These are phyloP conservation scores for Teinopalpus imperialis DNA, from an alignment of 2,888 invertebrate species.

Conservation along the genomic window DNA sequence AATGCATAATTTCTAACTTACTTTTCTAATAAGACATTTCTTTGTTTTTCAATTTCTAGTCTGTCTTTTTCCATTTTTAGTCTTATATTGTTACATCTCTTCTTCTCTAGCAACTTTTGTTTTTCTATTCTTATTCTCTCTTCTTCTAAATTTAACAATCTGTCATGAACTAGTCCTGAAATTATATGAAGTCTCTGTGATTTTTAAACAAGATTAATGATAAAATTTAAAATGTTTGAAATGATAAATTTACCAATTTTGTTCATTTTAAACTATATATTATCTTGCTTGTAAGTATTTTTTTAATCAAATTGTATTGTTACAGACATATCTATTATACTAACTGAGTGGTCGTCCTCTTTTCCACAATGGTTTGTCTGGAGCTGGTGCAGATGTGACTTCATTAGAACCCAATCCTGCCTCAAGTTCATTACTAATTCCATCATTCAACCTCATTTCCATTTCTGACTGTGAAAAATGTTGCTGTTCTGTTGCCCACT, in stretches of 20 bases:
- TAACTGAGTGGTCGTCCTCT: constrained; percentile 52
- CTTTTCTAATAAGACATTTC: constrained; percentile 57
- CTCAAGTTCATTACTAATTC: constrained; percentile 39
- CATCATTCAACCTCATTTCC: constrained; percentile 46
- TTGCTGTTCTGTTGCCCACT: constrained; percentile 50
- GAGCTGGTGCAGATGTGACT: constrained; percentile 46
- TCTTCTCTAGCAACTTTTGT: constrained; percentile 58
- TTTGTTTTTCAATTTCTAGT: constrained; percentile 56
- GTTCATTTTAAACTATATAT: too few species aligned
- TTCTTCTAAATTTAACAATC: constrained; percentile 55
- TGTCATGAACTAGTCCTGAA: constrained; percentile 53
- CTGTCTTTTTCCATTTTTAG: constrained; percentile 58
- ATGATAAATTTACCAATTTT: too few species aligned
- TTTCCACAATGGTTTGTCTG: constrained; percentile 53
- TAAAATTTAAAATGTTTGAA: too few species aligned
- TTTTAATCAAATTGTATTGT: too few species aligned
- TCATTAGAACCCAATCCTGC: constrained; percentile 52
- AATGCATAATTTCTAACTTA: too few species aligned
- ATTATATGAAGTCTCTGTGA: too few species aligned
- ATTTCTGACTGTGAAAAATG: constrained; percentile 46
- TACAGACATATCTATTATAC: constrained; percentile 29
- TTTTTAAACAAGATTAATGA: too few species aligned
- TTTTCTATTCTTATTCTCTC: constrained; percentile 59
- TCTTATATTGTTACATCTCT: constrained; percentile 58
- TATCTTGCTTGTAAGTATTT: too few species aligned